Percentiles rank a stretch among this genome's conserved stretches.
phyloP scores from a whole-genome alignment of 2,797 vertebrate genomes.

The Lagodon rhomboides region DNA sequence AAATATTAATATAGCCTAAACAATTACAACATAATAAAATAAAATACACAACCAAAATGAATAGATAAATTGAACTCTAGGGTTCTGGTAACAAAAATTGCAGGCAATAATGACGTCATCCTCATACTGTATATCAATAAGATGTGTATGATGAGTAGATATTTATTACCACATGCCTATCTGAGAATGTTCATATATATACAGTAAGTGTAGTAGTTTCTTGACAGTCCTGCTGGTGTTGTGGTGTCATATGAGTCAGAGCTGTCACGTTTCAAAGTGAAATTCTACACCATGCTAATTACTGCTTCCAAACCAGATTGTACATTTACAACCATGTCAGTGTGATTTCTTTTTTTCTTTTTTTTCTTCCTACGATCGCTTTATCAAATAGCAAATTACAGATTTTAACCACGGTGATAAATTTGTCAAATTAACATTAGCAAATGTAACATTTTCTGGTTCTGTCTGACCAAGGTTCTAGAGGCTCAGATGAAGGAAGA shows the following conservation, averaged over 20 bases:
- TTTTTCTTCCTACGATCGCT: neutral
- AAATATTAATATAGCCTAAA: no score
- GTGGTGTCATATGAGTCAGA: slow-evolving; percentile 25
- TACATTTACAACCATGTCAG: slow-evolving; percentile 39
- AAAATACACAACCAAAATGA: no score
- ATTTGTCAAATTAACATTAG: slow-evolving; percentile 7
- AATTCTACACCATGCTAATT: slow-evolving; percentile 50
- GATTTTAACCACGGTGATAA: neutral
- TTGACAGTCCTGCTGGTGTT: slow-evolving; percentile 24
- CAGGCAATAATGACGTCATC: no score
- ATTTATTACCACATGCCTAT: neutral
- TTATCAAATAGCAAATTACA: slow-evolving; percentile 4
- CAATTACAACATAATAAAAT: no score
- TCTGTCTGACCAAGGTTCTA: slow-evolving; percentile 87
- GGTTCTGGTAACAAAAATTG: no score
- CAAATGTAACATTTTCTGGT: neutral
- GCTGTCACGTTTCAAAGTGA: slow-evolving; percentile 35
- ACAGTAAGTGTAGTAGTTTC: neutral
- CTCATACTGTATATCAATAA: no score
- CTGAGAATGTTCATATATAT: neutral
- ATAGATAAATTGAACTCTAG: no score
- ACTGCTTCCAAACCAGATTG: slow-evolving; percentile 36
- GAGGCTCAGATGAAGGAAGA: slow-evolving; percentile 98
- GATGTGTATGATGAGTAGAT: no score
- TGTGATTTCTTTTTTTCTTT: neutral